Evolutionary conservation across 2,797 vertebrate genomes (phyloP).

Genomic region (Tympanoctomys barrerae): DNA sequence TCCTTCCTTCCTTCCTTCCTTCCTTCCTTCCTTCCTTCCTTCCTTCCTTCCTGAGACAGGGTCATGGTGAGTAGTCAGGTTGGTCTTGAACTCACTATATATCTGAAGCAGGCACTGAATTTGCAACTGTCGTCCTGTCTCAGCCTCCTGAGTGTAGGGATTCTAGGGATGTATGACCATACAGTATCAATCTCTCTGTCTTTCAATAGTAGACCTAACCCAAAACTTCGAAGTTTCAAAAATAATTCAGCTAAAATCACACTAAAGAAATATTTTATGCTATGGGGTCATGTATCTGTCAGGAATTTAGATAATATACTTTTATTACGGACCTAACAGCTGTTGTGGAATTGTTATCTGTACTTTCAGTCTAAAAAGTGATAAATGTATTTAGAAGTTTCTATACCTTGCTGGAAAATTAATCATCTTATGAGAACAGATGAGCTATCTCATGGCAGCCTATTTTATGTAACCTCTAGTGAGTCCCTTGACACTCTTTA

Average conservation of each 20-base stretch:
- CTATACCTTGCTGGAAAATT: slow-evolving; percentile 8
- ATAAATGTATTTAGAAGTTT: not conserved
- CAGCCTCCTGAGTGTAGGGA: not conserved
- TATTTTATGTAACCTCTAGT: not conserved
- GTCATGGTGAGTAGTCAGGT: not conserved
- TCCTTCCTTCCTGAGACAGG: not conserved
- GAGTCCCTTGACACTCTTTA: slow-evolving; percentile 12
- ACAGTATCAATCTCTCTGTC: not conserved
- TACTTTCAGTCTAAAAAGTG: not conserved
- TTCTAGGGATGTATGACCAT: not conserved
- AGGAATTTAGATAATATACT: not conserved
- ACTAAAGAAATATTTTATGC: not conserved
- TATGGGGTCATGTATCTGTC: not conserved
- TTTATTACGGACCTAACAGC: not conserved
- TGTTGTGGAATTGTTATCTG: not conserved
- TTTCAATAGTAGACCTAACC: not conserved
- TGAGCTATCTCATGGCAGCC: not conserved
- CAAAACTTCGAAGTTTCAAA: slow-evolving; percentile 18
- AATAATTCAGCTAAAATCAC: not conserved
- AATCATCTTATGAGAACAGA: not conserved
- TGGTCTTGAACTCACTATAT: not conserved
- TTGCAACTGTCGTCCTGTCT: not conserved
- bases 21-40: not conserved
- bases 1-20: not conserved
- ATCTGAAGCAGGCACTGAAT: not conserved